Percentiles rank a stretch among this genome's conserved stretches.
These are phyloP conservation scores for Etheostoma nigrum DNA, from an alignment of 2,797 vertebrate genomes.

Conservation along the genomic window DNA sequence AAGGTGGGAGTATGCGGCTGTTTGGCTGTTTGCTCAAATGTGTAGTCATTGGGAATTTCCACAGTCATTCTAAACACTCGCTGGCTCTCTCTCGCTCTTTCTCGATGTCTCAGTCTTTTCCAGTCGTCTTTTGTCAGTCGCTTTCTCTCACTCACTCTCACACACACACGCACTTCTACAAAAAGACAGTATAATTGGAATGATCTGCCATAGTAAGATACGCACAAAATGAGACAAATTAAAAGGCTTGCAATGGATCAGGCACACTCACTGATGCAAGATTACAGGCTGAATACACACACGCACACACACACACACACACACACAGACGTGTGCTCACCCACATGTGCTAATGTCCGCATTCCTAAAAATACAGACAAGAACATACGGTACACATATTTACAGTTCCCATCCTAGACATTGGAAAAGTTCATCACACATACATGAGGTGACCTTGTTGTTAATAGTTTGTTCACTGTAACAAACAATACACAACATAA, in stretches of 20 bases:
- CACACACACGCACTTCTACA: constrained; percentile 40
- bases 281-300: constrained; percentile 69
- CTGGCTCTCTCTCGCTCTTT: constrained; percentile 62
- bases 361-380: constrained; percentile 47
- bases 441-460: constrained; percentile 57
- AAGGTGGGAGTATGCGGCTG: constrained; percentile 60
- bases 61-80: constrained; percentile 71
- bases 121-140: constrained; percentile 64
- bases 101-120: constrained; percentile 65
- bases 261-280: constrained; percentile 70
- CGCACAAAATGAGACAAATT: constrained; percentile 72
- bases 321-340: constrained; percentile 30
- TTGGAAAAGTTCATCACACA: constrained; percentile 53
- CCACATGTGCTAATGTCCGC: constrained; percentile 41
- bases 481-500: constrained; percentile 29
- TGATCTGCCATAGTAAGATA: constrained; percentile 71
- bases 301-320: constrained; percentile 21
- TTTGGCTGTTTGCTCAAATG: constrained; percentile 74
- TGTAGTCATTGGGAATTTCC: constrained; percentile 82
- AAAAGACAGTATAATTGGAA: constrained; percentile 71
- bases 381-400: not conserved
- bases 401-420: constrained; percentile 27
- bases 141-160: constrained; percentile 29
- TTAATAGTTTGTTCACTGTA: constrained; percentile 55
- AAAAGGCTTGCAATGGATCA: constrained; percentile 68